Conservation (phyloP, 2,797 vertebrate species). For the Miichthys miiuy region DNA sequence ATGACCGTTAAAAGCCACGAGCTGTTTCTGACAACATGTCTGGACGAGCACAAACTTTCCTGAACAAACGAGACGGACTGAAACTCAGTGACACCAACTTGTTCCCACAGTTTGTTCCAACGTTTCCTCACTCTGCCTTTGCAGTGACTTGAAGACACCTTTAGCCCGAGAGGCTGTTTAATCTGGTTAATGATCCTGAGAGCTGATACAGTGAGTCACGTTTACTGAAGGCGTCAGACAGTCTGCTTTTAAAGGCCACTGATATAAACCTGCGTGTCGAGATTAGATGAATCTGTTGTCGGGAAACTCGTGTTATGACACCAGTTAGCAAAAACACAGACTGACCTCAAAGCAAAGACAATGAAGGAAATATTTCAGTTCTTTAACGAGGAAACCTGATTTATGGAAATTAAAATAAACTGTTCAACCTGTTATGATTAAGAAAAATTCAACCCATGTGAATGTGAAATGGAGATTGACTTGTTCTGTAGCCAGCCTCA, state of each 20-base stretch:
- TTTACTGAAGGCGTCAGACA: constrained; percentile 42
- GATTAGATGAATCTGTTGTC: constrained; percentile 42
- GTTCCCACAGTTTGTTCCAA: constrained; percentile 32
- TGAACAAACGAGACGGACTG: neutral
- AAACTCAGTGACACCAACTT: constrained; percentile 10
- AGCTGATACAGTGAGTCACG: constrained; percentile 46
- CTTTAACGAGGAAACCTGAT: neutral
- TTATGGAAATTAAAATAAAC: neutral
- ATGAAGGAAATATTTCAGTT: constrained; percentile 7
- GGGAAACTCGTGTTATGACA: constrained; percentile 11
- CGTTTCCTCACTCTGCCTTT: neutral
- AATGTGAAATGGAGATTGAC: no score
- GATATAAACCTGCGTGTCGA: constrained; percentile 42
- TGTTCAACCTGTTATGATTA: neutral
- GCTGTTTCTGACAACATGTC: constrained; percentile 7
- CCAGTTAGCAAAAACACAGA: constrained; percentile 46
- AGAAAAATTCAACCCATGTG: neutral
- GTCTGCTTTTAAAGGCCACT: constrained; percentile 56
- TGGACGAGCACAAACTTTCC: neutral
- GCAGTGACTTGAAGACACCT: constrained; percentile 40
- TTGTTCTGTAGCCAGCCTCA: no score
- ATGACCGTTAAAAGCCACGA: neutral
- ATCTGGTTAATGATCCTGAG: constrained; percentile 62
- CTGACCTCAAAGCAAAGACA: constrained; percentile 25
- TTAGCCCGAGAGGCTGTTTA: constrained; percentile 21